These are phyloP conservation scores for Ferdinandea cuprea DNA, from an alignment of 2,888 invertebrate genomes.

Conservation along the genomic window DNA sequence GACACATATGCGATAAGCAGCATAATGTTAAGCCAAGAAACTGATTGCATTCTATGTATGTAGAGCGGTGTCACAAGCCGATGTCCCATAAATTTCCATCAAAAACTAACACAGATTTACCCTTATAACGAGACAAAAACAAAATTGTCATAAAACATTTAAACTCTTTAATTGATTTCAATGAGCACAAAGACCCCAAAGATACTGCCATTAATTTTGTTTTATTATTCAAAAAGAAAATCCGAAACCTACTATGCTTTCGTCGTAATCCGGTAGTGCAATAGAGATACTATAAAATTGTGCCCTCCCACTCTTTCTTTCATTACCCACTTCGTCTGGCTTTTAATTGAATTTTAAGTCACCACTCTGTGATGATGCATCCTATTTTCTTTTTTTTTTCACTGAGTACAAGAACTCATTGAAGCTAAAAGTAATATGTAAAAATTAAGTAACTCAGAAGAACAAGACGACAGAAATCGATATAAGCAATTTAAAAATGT, in stretches of 20 bases:
- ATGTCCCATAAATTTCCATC: neutral
- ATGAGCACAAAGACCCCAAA: slow-evolving; percentile 67
- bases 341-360: slow-evolving; percentile 24
- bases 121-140: neutral
- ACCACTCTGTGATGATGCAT: neutral
- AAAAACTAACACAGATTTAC: slow-evolving; percentile 7
- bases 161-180: slow-evolving; percentile 66
- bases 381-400: neutral
- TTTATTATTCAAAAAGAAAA: slow-evolving; percentile 18
- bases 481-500: neutral
- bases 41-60: neutral
- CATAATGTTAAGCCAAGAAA: neutral
- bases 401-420: slow-evolving; percentile 30
- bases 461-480: neutral
- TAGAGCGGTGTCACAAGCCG: neutral
- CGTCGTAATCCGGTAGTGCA: slow-evolving; percentile 1
- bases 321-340: neutral
- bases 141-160: slow-evolving; percentile 26
- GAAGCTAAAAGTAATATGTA: neutral
- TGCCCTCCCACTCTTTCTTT: slow-evolving; percentile 15
- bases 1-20: too few relatives aligned
- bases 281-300: neutral
- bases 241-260: slow-evolving; percentile 19
- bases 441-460: neutral
- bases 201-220: slow-evolving; percentile 29